Evolutionary conservation across 2,888 invertebrate species (phyloP), one percentile per base, ranked within the genome.

Genomic region (Pharmacophagus antenor): DNA sequence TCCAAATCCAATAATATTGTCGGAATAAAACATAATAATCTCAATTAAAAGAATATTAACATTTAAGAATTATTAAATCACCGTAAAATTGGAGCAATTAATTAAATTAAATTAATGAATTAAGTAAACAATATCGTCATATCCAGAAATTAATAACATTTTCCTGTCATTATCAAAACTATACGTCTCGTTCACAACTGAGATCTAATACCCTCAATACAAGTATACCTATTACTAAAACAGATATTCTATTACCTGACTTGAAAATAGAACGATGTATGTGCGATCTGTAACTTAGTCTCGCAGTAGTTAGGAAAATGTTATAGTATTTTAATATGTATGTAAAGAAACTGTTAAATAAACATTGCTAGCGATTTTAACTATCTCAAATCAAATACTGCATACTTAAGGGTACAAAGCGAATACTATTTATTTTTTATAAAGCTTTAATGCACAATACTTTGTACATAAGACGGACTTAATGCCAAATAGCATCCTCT

Each of bases 71-170:
- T n/a, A n/a, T n/a, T n/a, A n/a, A n/a, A n/a, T n/a, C n/a, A n/a
- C n/a, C n/a, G n/a, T n/a, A n/a, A n/a, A n/a, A n/a, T n/a, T n/a
- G n/a, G n/a, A n/a, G n/a, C n/a, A n/a, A n/a, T n/a, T n/a, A n/a
- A n/a, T n/a, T n/a, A n/a, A n/a, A n/a, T n/a, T 15, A 37, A 37
- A 37, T 4, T 37, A 37, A 15, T 8, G 10, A 31, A 31, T 12
- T 37, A 37, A 37, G 37, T 6, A n/a, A 37, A 8, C n/a, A 37
- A 8, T 37, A 37, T 37, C 37, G n/a, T 8, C 15, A n/a, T n/a
- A n/a, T n/a, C n/a, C n/a, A n/a, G n/a, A 37, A n/a, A n/a, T n/a
- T n/a, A 37, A 12, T 84, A 85, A 86, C 85, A 85, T 82, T 83
- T 77, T 70, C 71, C 65, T 71, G 70, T 70, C 67, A 72, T 74